A percentile compares a stretch with the other conserved stretches of the same genome.
phyloP scores from a whole-genome alignment of 2,888 invertebrate species.

The Pegoplata infirma region DNA sequence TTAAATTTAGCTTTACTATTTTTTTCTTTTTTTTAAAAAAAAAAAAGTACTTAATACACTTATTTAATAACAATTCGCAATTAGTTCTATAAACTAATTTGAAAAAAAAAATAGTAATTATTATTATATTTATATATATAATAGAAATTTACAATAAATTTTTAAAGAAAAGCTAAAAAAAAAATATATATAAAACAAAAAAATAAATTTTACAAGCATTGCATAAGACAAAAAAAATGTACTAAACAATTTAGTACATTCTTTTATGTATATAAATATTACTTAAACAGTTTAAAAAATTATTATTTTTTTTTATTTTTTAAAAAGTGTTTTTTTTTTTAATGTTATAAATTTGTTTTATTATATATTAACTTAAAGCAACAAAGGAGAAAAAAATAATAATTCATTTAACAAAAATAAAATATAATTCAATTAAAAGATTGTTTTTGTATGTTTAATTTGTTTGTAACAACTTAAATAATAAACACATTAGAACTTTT shows the following conservation, averaged over 20 bases:
- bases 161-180: constrained; percentile 8
- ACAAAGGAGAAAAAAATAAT: constrained; percentile 20
- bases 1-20: constrained; percentile 56
- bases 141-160: constrained; percentile 29
- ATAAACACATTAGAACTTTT: constrained; percentile 5
- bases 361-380: constrained; percentile 36
- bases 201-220: neutral
- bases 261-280: neutral
- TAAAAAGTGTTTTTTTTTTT: neutral
- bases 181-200: neutral
- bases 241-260: constrained; percentile 20
- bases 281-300: no score
- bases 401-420: constrained; percentile 38
- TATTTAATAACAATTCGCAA: constrained; percentile 58
- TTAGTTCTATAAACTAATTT: constrained; percentile 48
- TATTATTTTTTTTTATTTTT: neutral
- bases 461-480: neutral
- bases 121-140: constrained; percentile 3
- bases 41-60: constrained; percentile 53
- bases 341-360: constrained; percentile 13
- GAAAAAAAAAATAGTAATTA: constrained; percentile 27
- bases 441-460: neutral
- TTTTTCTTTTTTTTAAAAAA: no score
- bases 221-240: neutral
- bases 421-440: constrained; percentile 13